Base-by-base conservation (phyloP, 2,888 invertebrate genomes). In the Operophtera brumata region DNA sequence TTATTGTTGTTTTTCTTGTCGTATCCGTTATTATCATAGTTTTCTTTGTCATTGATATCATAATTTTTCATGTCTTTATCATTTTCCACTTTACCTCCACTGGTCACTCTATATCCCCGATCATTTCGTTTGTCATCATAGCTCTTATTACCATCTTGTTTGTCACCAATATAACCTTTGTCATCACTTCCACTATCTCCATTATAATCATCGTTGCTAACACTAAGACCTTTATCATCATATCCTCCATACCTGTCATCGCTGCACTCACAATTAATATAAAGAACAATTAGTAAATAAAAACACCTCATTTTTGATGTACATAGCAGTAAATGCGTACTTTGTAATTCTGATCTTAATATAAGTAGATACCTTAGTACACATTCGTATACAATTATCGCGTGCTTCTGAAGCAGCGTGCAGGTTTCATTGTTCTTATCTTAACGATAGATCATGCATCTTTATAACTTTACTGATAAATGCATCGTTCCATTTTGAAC, bases 251-350 rank as follows among this genome's bases (percentile, higher is more conserved):
- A 14, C 14, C 9, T 30, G 30, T 30, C 30, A 28, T 42, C 7
- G 13, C 20, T 2, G 20, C 30, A 30, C 28, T 30, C 42, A 30
- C 30, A 42, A n/a, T n/a, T n/a, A n/a, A 42, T n/a, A 42, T 13
- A 20, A 30, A 44, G 8, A 34, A 14, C 7, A 8, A 44, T 14
- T 13, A 42, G 6, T 6, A 44, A 7, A 20, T 34, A 34, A 20
- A 44, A 44, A 44, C 20, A 44, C 34, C 43, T 44, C 43, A 44
- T 44, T 34, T 14, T 20, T 1, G 26, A 34, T 42, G 12, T 44
- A 20, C 43, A 9, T 34, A 43, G 13, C 6, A 41, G 41, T 34
- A 34, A 44, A 44, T 34, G 20, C 10, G 32, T n/a, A 34, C 10
- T 7, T 34, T 44, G 20, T 34, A 7, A 20, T 44, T 20, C 13